Evolutionary conservation across 2,113 vertebrate genomes (phyloP).

Genomic region (Antigone vipio): DNA sequence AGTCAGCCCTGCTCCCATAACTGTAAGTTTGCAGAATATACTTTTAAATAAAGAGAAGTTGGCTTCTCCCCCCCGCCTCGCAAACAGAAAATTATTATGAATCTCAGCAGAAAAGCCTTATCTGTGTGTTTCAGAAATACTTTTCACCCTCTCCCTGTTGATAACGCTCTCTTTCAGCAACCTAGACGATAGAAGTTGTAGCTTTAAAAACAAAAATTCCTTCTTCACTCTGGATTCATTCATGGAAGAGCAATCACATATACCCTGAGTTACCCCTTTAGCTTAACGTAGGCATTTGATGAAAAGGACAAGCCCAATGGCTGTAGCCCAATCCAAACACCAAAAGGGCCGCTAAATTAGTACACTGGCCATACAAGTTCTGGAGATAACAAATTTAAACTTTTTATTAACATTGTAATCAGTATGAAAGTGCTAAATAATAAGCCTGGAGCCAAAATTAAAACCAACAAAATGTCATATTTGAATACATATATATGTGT

Average conservation of each 20-base stretch:
- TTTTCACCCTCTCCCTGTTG: neutral
- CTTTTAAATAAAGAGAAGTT: slow-evolving; percentile 30
- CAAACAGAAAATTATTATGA: neutral
- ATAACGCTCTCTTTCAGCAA: neutral
- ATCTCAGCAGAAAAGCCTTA: neutral
- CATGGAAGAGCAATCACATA: neutral
- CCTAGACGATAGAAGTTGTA: neutral
- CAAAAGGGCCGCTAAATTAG: neutral
- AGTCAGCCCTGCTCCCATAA: neutral
- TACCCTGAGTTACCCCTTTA: neutral
- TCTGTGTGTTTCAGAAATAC: neutral
- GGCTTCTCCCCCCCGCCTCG: neutral
- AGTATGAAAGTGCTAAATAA: neutral
- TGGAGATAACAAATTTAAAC: neutral
- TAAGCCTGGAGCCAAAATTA: neutral
- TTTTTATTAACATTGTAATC: neutral
- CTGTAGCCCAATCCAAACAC: neutral
- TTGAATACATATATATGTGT: neutral
- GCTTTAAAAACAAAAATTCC: neutral
- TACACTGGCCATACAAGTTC: neutral
- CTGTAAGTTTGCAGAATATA: neutral
- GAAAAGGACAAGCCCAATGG: neutral
- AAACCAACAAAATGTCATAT: neutral
- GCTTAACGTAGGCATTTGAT: neutral
- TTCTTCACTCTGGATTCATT: neutral